These are phyloP conservation scores for Ondatra zibethicus DNA, from an alignment of 2,113 vertebrate species.

Conservation along the genomic window DNA sequence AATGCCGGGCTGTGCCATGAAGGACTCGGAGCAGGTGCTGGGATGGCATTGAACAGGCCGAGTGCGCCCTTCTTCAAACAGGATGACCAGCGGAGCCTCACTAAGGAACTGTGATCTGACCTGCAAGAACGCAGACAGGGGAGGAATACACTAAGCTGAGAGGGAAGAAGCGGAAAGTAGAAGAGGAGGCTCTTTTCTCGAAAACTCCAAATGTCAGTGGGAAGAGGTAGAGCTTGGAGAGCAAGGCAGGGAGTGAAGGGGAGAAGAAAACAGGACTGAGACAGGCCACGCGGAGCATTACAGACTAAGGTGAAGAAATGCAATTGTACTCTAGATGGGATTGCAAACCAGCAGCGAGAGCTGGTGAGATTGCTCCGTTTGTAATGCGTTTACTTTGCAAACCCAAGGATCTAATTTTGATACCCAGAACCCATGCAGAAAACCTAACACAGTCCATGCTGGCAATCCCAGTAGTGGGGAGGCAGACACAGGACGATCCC, in stretches of 20 bases:
- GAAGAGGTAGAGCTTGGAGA: not conserved
- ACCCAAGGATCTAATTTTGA: not conserved
- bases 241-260: not conserved
- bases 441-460: not conserved
- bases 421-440: not conserved
- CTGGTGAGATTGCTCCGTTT: not conserved
- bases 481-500: not conserved
- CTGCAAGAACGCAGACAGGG: not conserved
- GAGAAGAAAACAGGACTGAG: not conserved
- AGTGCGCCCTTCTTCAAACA: not conserved
- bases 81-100: not conserved
- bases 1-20: not conserved
- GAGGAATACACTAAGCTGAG: not conserved
- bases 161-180: not conserved
- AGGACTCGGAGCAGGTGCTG: not conserved
- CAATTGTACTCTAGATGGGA: not conserved
- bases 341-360: slow-evolving; percentile 16
- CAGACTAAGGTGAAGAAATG: not conserved
- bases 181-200: slow-evolving; percentile 9
- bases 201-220: not conserved
- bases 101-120: not conserved
- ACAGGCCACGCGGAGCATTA: not conserved
- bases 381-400: no score
- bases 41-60: not conserved
- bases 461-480: not conserved